A percentile compares a stretch with the other conserved stretches of the same genome.
Conservation (phyloP, 2,797 vertebrate genomes). For the Pterois miles region DNA sequence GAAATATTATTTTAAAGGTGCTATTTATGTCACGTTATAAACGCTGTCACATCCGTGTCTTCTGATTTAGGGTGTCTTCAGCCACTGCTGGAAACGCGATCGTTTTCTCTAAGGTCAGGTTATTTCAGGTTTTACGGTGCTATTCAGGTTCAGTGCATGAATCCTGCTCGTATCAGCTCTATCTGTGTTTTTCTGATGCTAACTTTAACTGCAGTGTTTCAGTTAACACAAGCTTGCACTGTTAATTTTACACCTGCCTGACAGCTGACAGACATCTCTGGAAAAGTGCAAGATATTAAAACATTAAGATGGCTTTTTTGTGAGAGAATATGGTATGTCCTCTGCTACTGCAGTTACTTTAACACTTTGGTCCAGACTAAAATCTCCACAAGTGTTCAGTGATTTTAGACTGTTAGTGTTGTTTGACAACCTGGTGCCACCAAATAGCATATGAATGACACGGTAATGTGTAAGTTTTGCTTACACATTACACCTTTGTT, state of each 20-base stretch:
- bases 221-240: background rate
- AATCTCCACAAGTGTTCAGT: background rate
- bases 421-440: background rate
- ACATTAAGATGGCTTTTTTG: background rate
- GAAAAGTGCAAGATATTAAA: background rate
- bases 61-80: constrained; percentile 9
- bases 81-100: background rate
- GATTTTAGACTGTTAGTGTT: background rate
- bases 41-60: background rate
- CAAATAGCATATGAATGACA: too few relatives aligned
- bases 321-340: background rate
- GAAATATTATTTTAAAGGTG: constrained; percentile 13
- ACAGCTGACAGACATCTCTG: background rate
- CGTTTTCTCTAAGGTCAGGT: constrained; percentile 33
- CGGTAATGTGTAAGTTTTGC: too few relatives aligned
- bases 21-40: constrained; percentile 18
- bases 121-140: constrained; percentile 22
- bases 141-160: background rate
- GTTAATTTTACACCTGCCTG: background rate
- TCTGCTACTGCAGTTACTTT: background rate
- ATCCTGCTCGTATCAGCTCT: background rate
- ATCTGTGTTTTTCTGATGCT: background rate
- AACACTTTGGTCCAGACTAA: background rate
- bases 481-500: too few relatives aligned
- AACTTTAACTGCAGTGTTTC: background rate